phyloP scores from a whole-genome alignment of 2,797 vertebrate species.

The Holocentrus rufus region DNA sequence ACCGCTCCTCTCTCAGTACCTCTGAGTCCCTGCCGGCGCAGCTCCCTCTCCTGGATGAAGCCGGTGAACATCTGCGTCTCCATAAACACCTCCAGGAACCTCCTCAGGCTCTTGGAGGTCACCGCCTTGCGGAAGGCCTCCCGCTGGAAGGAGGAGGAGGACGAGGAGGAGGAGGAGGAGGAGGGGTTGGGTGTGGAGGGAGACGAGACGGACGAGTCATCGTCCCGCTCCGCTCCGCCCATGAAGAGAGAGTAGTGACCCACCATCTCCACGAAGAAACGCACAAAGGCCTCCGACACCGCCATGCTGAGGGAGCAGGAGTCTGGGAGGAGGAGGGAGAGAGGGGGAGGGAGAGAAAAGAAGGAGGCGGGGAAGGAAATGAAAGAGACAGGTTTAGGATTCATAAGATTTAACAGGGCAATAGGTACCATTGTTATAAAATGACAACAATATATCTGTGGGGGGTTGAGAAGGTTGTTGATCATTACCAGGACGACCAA shows the following conservation, averaged over 20 bases:
- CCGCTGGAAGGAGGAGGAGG: constrained; percentile 84
- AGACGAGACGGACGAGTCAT: constrained; percentile 83
- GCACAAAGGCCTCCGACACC: constrained; percentile 96
- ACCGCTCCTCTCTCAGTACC: constrained; percentile 75
- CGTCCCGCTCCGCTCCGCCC: constrained; percentile 86
- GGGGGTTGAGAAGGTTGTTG: no score
- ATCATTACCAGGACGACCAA: no score
- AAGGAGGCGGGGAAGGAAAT: not conserved
- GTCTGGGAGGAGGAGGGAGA: constrained; percentile 66
- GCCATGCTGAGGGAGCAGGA: constrained; percentile 88
- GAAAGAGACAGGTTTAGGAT: not conserved
- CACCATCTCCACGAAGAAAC: constrained; percentile 97
- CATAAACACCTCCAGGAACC: constrained; percentile 98
- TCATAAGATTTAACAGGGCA: no score
- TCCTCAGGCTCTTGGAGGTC: constrained; percentile 93
- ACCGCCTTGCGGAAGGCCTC: constrained; percentile 96
- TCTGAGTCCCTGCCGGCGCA: constrained; percentile 90
- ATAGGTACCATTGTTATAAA: not conserved
- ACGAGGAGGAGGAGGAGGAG: constrained; percentile 74
- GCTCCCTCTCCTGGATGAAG: constrained; percentile 95
- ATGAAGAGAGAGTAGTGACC: constrained; percentile 96
- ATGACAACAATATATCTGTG: no score
- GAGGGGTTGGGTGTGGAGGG: constrained; percentile 69
- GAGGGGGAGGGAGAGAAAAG: not conserved
- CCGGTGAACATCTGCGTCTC: constrained; percentile 96